phyloP scores from a whole-genome alignment of 1,140 invertebrate genomes.

The Drosophila dunni region DNA sequence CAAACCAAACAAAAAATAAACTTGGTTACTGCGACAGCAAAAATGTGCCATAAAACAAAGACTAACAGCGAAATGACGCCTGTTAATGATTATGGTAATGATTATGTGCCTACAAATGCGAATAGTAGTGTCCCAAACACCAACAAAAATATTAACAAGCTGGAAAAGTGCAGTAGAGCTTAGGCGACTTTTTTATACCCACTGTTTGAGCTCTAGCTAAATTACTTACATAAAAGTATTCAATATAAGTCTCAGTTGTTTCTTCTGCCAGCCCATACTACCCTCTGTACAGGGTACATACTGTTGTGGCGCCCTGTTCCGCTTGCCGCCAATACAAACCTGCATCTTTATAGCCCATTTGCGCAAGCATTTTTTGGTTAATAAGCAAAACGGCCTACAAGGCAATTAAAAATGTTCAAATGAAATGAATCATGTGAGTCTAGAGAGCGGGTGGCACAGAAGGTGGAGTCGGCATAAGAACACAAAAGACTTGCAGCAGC shows the following conservation, averaged over 20 bases:
- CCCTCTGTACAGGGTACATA: too few species aligned
- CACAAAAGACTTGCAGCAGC: conserved; percentile 24
- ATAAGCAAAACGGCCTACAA: conserved; percentile 78
- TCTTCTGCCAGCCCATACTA: too few species aligned
- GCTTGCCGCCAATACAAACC: conserved; percentile 4
- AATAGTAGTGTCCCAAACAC: neutral
- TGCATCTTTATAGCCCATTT: conserved; percentile 41
- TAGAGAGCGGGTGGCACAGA: conserved; percentile 1
- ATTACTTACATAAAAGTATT: too few species aligned
- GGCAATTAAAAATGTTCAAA: conserved; percentile 66
- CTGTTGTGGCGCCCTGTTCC: conserved; percentile 56
- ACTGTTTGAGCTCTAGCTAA: too few species aligned
- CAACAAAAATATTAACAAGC: neutral
- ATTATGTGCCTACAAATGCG: conserved; percentile 45
- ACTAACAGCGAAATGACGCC: conserved; percentile 54
- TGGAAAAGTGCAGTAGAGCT: neutral
- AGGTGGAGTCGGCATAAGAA: conserved; percentile 29
- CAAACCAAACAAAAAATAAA: neutral
- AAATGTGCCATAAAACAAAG: conserved; percentile 52
- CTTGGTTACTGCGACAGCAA: conserved; percentile 15
- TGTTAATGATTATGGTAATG: conserved; percentile 57
- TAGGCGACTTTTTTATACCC: too few species aligned
- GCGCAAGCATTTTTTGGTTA: conserved; percentile 61
- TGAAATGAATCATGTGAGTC: conserved; percentile 44
- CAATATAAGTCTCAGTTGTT: too few species aligned